Evolutionary conservation across 2,888 invertebrate genomes (phyloP).

Genomic region (Yponomeuta cagnagella): DNA sequence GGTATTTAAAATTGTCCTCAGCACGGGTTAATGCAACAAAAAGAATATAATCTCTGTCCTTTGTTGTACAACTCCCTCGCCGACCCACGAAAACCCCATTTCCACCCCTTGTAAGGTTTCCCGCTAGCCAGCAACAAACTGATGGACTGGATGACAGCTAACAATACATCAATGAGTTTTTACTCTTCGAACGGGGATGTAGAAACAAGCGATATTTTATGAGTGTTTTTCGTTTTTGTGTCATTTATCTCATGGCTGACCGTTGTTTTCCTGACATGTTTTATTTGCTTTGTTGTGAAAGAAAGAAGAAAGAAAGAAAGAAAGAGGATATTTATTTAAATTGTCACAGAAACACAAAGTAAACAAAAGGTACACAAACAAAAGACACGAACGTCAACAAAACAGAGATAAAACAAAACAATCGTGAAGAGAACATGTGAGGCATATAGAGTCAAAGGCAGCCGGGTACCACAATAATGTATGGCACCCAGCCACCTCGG

Average conservation of each 20-base stretch:
- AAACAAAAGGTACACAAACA: no score
- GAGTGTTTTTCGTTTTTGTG: not conserved
- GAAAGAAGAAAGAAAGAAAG: no score
- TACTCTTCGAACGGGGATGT: not conserved
- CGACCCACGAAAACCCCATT: slow-evolving; percentile 9
- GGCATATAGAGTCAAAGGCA: no score
- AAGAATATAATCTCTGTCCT: not conserved
- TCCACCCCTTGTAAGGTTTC: slow-evolving; percentile 7
- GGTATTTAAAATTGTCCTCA: no score
- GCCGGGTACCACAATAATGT: no score
- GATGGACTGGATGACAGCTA: slow-evolving; percentile 11
- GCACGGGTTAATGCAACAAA: no score
- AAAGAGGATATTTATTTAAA: no score
- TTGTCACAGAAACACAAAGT: no score
- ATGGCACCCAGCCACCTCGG: no score
- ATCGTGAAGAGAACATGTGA: no score
- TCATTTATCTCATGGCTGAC: not conserved
- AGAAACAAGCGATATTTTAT: not conserved
- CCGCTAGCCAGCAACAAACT: slow-evolving; percentile 2
- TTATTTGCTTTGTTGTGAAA: not conserved
- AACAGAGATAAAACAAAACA: no score
- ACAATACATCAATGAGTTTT: slow-evolving; percentile 11
- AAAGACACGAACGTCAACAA: no score
- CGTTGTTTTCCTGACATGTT: not conserved
- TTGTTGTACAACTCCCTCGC: not conserved